A percentile compares a stretch with the other conserved stretches of the same genome.
Evolutionary conservation across 1,140 invertebrate species (phyloP).

Genomic region (Riptortus pedestris): DNA sequence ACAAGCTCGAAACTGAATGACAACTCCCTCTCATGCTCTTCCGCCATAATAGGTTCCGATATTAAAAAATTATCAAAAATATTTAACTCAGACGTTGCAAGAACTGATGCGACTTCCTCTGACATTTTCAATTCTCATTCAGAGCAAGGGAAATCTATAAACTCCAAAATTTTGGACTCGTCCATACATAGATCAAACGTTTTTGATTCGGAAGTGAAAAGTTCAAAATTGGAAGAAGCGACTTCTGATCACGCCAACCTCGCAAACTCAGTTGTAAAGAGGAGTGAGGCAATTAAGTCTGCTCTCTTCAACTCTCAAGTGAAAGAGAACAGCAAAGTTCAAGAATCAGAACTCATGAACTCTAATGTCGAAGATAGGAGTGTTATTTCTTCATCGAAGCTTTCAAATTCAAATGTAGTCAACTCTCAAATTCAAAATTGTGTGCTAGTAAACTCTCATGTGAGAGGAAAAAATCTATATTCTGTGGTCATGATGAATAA

Average conservation of each 20-base stretch:
- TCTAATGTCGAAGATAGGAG: background rate
- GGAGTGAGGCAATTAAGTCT: background rate
- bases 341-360: background rate
- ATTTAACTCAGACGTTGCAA: background rate
- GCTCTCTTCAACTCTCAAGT: background rate
- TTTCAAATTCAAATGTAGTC: background rate
- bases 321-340: background rate
- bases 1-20: background rate
- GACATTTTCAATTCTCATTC: background rate
- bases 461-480: background rate
- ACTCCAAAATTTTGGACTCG: background rate
- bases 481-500: background rate
- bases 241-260: background rate
- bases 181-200: background rate
- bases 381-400: background rate
- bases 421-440: background rate
- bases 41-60: background rate
- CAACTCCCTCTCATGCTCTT: background rate
- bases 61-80: background rate
- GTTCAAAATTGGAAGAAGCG: background rate
- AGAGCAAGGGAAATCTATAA: background rate
- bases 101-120: background rate
- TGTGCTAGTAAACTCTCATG: background rate
- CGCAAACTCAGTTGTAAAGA: background rate
- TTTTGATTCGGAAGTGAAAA: background rate